Conservation (phyloP, 2,113 vertebrate genomes). For the Chaenocephalus aceratus region DNA sequence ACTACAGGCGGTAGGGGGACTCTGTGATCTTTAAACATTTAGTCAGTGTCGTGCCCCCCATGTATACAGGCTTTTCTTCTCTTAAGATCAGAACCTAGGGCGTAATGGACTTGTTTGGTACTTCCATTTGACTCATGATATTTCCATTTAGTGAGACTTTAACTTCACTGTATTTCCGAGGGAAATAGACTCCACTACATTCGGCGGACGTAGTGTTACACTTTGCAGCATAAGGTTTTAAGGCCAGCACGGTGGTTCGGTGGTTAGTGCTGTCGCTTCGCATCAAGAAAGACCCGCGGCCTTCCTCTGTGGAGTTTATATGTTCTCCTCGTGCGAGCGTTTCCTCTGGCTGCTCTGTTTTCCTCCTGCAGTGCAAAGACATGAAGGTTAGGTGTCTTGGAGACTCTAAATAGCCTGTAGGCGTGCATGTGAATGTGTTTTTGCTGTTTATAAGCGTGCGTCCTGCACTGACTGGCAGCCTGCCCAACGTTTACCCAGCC, state of each 20-base stretch:
- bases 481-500: background rate
- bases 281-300: background rate
- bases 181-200: background rate
- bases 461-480: background rate
- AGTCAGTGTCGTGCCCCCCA: background rate
- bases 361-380: constrained; percentile 17
- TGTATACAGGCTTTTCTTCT: background rate
- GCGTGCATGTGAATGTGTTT: constrained; percentile 4
- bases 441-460: constrained; percentile 3
- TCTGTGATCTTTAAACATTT: constrained; percentile 47
- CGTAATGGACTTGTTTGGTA: background rate
- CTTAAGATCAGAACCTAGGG: constrained; percentile 7
- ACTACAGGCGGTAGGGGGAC: constrained; percentile 23
- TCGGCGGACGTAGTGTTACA: background rate
- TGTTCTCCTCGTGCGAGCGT: constrained; percentile 3
- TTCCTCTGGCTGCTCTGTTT: background rate
- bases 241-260: background rate
- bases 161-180: background rate
- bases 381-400: constrained; percentile 7
- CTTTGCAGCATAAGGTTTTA: background rate
- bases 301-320: background rate
- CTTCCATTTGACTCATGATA: background rate
- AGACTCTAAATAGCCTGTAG: background rate
- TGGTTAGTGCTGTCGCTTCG: constrained; percentile 1
- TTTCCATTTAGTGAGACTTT: background rate